Evolutionary conservation across 1,140 invertebrate genomes (phyloP), one percentile per base, ranked within the genome.

Genomic region (Drosophila kepulauana): DNA sequence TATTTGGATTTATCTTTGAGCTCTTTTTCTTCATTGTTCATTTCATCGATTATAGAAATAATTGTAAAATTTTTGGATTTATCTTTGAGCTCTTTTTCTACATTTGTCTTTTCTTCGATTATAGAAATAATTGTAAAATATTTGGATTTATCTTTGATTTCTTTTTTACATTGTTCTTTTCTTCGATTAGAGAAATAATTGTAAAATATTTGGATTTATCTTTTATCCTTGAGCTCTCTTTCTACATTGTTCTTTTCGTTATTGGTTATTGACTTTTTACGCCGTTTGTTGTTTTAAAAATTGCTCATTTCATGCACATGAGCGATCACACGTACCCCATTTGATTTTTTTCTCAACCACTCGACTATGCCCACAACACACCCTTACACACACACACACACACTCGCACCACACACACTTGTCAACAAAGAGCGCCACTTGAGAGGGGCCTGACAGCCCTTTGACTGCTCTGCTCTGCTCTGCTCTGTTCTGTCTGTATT

Each of bases 251-350:
- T 48, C 46, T 43, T 10, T 51, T 28, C 56, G 56, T 66, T 78
- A 79, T 79, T 79, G 78, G 69, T 67, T 74, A 69, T 79, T 79
- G 78, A 79, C 69, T 78, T 77, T 77, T 74, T 79, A 62, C 63
- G 59, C 30, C 54, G 49, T 75, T 82, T 82, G 62, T 79, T 82
- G 58, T 82, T 79, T 82, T 72, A 71, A 82, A 25, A 77, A 77
- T 82, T 79, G 81, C 76, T 82, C 72, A 76, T 82, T 79, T 76
- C 45, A 79, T 82, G 76, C 80, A 82, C 80, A 72, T 79, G 80
- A 76, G 20, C 82, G 81, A 68, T 35, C 74, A 63, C 81, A 82
- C 81, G 81, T 78, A 63, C 38, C 72, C 62, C 72, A 72, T 67
- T 25, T 25, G 20, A 25, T 25, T 25, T 25, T 25, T 73, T 66